Evolutionary conservation across 2,113 vertebrate genomes (phyloP).

Genomic region (Synchiropus splendidus): DNA sequence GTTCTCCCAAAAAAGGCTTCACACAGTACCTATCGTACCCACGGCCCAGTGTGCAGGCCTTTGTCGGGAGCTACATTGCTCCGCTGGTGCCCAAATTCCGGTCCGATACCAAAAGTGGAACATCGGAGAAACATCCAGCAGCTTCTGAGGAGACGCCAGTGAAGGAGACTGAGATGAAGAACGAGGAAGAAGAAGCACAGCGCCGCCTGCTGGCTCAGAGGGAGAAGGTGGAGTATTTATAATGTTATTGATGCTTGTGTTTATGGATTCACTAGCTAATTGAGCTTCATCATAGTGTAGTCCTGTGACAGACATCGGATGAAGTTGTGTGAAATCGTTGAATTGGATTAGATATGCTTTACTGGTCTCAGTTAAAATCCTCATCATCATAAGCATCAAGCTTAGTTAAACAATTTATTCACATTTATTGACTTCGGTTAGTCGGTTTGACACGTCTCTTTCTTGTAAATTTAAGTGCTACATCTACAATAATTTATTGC

Average conservation of each 20-base stretch:
- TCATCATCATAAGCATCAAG: too few relatives aligned
- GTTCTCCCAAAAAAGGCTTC: constrained; percentile 78
- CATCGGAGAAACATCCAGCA: constrained; percentile 35
- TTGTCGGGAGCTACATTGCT: constrained; percentile 86
- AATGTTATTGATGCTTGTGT: background rate
- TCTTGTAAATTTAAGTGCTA: too few relatives aligned
- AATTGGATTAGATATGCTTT: too few relatives aligned
- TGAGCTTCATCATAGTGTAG: too few relatives aligned
- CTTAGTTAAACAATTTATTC: too few relatives aligned
- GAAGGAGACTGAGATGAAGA: constrained; percentile 36
- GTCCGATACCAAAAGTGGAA: constrained; percentile 65
- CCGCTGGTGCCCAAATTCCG: constrained; percentile 84
- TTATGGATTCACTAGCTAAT: too few relatives aligned
- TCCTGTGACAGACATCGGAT: too few relatives aligned
- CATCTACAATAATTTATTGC: too few relatives aligned
- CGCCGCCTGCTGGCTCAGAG: constrained; percentile 72
- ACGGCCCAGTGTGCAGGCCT: constrained; percentile 83
- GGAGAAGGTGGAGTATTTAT: constrained; percentile 73
- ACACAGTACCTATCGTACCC: constrained; percentile 82
- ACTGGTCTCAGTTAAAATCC: too few relatives aligned
- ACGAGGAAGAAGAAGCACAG: constrained; percentile 62
- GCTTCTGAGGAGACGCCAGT: constrained; percentile 19
- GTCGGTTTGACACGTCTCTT: too few relatives aligned
- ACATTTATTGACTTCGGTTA: too few relatives aligned
- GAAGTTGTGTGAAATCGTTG: too few relatives aligned